Percentiles rank a stretch among this genome's conserved stretches.
These are phyloP conservation scores for Pan paniscus DNA, from an alignment of 2,113 vertebrate species.

Conservation along the genomic window DNA sequence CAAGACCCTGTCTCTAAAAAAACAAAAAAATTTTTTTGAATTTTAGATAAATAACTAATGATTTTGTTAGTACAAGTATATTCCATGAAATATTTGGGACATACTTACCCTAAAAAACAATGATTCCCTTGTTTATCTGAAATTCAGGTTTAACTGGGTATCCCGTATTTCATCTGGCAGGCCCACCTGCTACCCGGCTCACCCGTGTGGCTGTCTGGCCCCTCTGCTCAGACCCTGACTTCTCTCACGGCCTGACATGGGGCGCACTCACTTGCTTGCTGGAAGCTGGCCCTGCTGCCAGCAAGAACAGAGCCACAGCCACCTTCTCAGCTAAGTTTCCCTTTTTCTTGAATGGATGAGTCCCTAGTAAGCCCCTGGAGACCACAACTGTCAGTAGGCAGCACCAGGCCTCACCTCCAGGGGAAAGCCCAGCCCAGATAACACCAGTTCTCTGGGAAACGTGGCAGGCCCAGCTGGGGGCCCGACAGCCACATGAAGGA, in stretches of 20 bases:
- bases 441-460: slow-evolving; percentile 61
- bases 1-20: no score
- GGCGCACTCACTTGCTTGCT: neutral
- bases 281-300: slow-evolving; percentile 41
- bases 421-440: slow-evolving; percentile 64
- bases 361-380: slow-evolving; percentile 77
- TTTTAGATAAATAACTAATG: neutral
- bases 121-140: neutral
- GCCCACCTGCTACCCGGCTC: neutral
- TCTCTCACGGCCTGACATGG: accelerated
- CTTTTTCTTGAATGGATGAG: slow-evolving; percentile 71
- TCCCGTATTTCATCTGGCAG: neutral
- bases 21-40: neutral
- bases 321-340: slow-evolving; percentile 46
- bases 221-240: neutral
- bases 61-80: neutral
- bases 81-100: neutral
- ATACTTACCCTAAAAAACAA: neutral
- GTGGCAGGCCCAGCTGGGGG: neutral
- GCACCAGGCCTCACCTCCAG: slow-evolving; percentile 64
- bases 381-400: slow-evolving; percentile 54
- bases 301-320: neutral
- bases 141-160: neutral
- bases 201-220: neutral
- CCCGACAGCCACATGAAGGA: neutral